phyloP scores from a whole-genome alignment of 2,888 invertebrate genomes.

The Spodoptera exigua region DNA sequence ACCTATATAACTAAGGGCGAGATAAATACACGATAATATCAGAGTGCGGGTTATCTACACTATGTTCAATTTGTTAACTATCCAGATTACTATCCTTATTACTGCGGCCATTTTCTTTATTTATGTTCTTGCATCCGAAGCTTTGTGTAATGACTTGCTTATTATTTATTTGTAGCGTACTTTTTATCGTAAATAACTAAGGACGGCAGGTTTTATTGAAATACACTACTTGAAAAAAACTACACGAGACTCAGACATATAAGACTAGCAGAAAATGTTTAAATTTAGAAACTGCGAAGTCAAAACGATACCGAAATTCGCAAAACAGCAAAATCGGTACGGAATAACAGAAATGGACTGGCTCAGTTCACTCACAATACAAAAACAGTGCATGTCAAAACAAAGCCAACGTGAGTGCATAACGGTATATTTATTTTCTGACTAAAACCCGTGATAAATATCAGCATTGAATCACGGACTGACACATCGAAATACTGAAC shows the following conservation, averaged over 20 bases:
- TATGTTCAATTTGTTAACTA: conserved; percentile 35
- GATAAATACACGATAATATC: conserved; percentile 43
- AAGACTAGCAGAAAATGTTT: too few relatives aligned
- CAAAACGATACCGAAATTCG: not conserved
- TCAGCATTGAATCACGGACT: conserved; percentile 42
- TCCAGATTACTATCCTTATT: conserved; percentile 7
- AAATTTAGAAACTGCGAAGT: too few relatives aligned
- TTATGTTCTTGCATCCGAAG: conserved; percentile 1
- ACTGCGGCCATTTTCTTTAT: conserved; percentile 30
- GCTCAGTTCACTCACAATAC: conserved; percentile 28
- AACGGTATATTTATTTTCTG: conserved; percentile 52
- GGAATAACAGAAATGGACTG: conserved; percentile 14
- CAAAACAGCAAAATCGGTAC: conserved; percentile 8
- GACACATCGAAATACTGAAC: conserved; percentile 36
- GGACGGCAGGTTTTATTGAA: too few relatives aligned
- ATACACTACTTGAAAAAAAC: too few relatives aligned
- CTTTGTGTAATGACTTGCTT: too few relatives aligned
- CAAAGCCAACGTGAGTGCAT: conserved; percentile 35
- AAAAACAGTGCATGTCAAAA: conserved; percentile 50
- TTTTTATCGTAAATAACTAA: too few relatives aligned
- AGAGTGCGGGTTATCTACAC: conserved; percentile 18
- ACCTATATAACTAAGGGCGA: conserved; percentile 42
- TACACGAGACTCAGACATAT: too few relatives aligned
- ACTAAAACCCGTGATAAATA: conserved; percentile 49
- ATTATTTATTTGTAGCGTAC: too few relatives aligned